Conservation (phyloP, 1,140 invertebrate genomes). For the Caerostris darwini region DNA sequence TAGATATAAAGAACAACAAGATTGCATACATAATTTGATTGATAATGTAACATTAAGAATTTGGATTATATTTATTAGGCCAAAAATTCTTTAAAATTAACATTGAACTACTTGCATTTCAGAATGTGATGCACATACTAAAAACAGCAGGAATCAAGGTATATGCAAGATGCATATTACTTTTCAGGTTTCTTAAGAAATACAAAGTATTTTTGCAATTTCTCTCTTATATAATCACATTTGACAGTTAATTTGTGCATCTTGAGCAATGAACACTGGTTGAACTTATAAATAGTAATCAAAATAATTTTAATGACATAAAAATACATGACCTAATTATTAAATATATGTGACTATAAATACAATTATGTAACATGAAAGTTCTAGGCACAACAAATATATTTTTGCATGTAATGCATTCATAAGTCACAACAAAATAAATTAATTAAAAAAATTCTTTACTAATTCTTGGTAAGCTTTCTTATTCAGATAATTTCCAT, state of each 20-base stretch:
- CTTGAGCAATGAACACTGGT: constrained; percentile 32
- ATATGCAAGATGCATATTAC: background rate
- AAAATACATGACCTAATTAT: constrained; percentile 14
- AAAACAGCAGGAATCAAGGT: background rate
- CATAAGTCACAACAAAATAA: background rate
- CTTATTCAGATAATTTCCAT: background rate
- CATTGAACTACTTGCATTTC: background rate
- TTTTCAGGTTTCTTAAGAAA: background rate
- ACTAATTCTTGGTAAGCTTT: background rate
- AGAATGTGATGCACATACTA: background rate
- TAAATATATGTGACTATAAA: constrained; percentile 28
- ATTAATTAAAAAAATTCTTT: background rate
- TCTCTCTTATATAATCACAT: background rate
- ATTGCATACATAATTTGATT: background rate
- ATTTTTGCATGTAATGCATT: background rate
- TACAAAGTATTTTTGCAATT: background rate
- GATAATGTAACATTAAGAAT: background rate
- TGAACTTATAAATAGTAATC: background rate
- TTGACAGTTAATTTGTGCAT: constrained; percentile 9
- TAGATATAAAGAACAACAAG: constrained; percentile 19
- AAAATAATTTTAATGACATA: background rate
- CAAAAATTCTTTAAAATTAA: constrained; percentile 1
- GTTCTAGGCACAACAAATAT: constrained; percentile 1
- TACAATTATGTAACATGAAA: background rate
- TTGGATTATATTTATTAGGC: background rate